Percentiles rank a stretch among this genome's conserved stretches.
Conservation (phyloP, 2,888 invertebrate species). For the Melinaea menophilus region DNA sequence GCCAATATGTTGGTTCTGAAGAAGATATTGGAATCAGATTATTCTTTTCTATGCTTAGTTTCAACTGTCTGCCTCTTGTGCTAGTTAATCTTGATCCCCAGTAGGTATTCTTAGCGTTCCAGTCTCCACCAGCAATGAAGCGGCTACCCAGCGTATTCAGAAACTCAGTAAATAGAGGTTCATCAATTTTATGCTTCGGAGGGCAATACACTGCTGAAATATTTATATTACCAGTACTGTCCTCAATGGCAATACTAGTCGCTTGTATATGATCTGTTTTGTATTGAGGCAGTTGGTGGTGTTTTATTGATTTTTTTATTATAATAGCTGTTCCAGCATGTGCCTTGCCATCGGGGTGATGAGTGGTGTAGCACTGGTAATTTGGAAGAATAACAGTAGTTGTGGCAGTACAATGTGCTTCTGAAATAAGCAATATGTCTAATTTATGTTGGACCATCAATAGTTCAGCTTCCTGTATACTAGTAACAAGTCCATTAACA, state of each 20-base stretch:
- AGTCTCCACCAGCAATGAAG: conserved; percentile 28
- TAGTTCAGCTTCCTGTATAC: conserved; percentile 24
- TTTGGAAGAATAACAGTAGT: conserved; percentile 15
- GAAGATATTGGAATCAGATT: conserved; percentile 18
- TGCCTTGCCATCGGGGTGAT: conserved; percentile 26
- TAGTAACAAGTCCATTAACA: conserved; percentile 30
- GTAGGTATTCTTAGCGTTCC: conserved; percentile 29
- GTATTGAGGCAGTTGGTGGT: conserved; percentile 12
- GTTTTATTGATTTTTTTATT: conserved; percentile 18
- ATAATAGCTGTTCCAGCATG: conserved; percentile 24
- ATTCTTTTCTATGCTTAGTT: conserved; percentile 9
- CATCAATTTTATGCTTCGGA: conserved; percentile 18
- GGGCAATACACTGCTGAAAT: conserved; percentile 21
- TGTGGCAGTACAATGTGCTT: conserved; percentile 24
- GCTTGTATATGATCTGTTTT: conserved; percentile 19
- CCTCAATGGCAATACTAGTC: conserved; percentile 15
- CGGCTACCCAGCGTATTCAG: conserved; percentile 17
- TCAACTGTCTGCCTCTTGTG: conserved; percentile 21
- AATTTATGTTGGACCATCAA: conserved; percentile 22
- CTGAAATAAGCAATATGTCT: conserved; percentile 30
- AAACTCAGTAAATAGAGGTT: conserved; percentile 7
- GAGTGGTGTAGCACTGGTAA: conserved; percentile 20
- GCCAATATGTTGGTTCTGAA: conserved; percentile 33
- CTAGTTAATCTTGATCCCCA: conserved; percentile 27
- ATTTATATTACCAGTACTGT: conserved; percentile 1